Conservation (phyloP, 2,113 vertebrate genomes). For the Cheilinus undulatus region DNA sequence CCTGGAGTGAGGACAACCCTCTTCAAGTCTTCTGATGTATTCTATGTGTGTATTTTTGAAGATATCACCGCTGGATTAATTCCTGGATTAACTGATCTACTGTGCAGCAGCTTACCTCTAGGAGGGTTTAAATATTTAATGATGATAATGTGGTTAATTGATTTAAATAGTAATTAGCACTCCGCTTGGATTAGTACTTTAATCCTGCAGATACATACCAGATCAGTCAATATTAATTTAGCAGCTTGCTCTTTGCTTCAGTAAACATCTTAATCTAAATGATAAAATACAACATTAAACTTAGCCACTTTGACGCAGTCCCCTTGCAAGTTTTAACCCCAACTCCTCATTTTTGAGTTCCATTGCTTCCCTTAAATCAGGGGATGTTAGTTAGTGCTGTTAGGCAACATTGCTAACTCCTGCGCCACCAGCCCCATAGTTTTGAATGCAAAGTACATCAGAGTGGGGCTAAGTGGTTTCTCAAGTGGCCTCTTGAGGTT, state of each 20-base stretch:
- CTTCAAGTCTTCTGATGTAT: constrained; percentile 8
- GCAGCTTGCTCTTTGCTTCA: constrained; percentile 4
- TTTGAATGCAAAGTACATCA: no score
- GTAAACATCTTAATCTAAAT: constrained; percentile 11
- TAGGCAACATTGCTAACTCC: no score
- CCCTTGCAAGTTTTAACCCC: no score
- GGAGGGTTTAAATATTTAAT: constrained; percentile 64
- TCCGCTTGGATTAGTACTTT: constrained; percentile 44
- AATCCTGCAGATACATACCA: constrained; percentile 52
- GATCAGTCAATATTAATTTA: constrained; percentile 47
- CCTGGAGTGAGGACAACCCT: not conserved
- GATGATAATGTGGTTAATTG: constrained; percentile 63
- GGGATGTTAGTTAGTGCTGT: no score
- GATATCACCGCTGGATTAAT: constrained; percentile 28
- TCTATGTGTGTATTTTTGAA: constrained; percentile 9
- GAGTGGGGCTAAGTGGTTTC: no score
- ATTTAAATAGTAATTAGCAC: constrained; percentile 63
- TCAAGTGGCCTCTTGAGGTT: not conserved
- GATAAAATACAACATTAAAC: not conserved
- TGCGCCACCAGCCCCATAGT: no score
- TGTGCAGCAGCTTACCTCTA: constrained; percentile 28
- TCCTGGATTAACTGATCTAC: constrained; percentile 50
- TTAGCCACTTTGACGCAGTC: constrained; percentile 1
- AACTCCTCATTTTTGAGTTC: no score
- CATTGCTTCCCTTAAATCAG: no score